Evolutionary conservation across 53 echinoderm and acorn worm species (phyloP).

Genomic region (Actinopyga echinites): DNA sequence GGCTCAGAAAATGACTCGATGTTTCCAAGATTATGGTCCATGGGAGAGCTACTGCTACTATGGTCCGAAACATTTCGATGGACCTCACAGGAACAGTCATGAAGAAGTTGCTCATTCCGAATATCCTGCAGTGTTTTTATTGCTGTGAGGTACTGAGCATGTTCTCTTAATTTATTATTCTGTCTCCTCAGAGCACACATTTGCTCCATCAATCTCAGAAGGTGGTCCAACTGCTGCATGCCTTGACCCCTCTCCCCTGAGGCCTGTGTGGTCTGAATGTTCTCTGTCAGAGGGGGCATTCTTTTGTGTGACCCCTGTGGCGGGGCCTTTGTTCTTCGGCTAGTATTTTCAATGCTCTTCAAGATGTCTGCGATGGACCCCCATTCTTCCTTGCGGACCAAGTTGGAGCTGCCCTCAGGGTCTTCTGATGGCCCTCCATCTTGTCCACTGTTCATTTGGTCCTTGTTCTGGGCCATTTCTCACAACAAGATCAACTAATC

Average conservation of each 20-base stretch:
- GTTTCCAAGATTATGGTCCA: constrained; percentile 53
- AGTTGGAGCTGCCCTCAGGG: constrained; percentile 14
- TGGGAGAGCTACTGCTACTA: constrained; percentile 51
- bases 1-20: constrained; percentile 90
- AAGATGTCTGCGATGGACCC: constrained; percentile 87
- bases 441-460: neutral
- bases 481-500: neutral
- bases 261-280: constrained; percentile 64
- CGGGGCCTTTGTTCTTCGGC: constrained; percentile 34
- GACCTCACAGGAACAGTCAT: constrained; percentile 79
- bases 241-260: constrained; percentile 70
- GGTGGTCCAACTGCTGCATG: constrained; percentile 88
- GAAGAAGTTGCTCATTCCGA: constrained; percentile 77
- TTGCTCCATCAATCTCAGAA: constrained; percentile 91
- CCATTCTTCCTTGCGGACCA: constrained; percentile 71
- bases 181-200: constrained; percentile 89
- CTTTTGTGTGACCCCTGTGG: constrained; percentile 45
- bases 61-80: constrained; percentile 63
- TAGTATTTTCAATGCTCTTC: constrained; percentile 82
- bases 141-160: constrained; percentile 85
- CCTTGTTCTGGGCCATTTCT: neutral
- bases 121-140: constrained; percentile 90
- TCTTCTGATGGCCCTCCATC: constrained; percentile 6
- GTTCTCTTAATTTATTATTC: constrained; percentile 81
- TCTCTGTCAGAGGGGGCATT: constrained; percentile 83